Evolutionary conservation across 2,113 vertebrate species (phyloP), one percentile per base, ranked within the genome.

Genomic region (Epinephelus fuscoguttatus): DNA sequence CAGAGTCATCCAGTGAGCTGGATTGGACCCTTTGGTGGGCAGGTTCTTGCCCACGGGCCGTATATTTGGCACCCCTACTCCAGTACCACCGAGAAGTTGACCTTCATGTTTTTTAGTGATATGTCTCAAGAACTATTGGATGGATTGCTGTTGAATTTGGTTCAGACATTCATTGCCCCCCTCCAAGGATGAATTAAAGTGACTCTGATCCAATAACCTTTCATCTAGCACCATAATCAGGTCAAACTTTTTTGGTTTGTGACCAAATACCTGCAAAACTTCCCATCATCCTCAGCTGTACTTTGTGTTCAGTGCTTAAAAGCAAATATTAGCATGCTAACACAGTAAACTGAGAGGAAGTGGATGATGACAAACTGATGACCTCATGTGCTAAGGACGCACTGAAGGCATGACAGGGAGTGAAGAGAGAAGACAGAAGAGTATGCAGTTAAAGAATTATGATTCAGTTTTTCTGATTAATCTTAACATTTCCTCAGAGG

Each of bases 401-500:
- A 30, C 6, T 53, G 42, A 63, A 25, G 37, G 33, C 18, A 27
- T 60, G 27, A 50, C 45, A 14, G 13, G 8, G 10, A 70, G n/a
- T 25, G 14, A 55, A 21, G 15, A 71, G 25, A 23, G 27, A 55
- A 68, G 33, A n/a, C 21, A 50, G 9, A 21, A n/a, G 42, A 14
- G 4, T 12, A 55, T 18, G 13, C n/a, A 63, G 17, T 18, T 19
- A n/a, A 3, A 49, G 14, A 60, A 75, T 61, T 55, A 49, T 42
- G 4, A 23, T 67, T 70, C 6, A 57, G 21, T 19, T 66, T 74
- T 33, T 45, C 10, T 2, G 11, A 45, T 45, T 10, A 70, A 52
- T 56, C 27, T 37, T 37, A 45, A 23, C 50, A 53, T 60, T 76
- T 84, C 30, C 4, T 60, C 21, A 11, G 57, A 76, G 33, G 71